A percentile compares a stretch with the other conserved stretches of the same genome.
phyloP scores from a whole-genome alignment of 2,888 invertebrate genomes.

The Pterostichus madidus region DNA sequence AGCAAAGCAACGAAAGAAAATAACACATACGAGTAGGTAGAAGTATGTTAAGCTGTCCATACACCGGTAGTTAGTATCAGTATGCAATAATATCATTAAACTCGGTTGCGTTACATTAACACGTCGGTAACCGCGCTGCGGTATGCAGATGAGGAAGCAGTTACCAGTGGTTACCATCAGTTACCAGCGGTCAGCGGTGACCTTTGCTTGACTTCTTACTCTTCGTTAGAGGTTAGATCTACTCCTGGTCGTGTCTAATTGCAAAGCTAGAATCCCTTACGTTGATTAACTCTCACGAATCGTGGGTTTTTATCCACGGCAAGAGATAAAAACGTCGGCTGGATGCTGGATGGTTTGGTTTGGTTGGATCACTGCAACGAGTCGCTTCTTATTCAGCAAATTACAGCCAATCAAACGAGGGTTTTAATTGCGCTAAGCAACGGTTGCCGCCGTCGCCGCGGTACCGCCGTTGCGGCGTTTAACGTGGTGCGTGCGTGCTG shows the following conservation, averaged over 20 bases:
- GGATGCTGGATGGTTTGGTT: background rate
- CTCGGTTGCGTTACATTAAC: constrained; percentile 22
- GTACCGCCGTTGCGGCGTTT: background rate
- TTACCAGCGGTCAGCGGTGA: constrained; percentile 40
- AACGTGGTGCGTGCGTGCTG: constrained; percentile 56
- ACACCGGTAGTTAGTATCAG: constrained; percentile 14
- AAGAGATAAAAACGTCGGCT: constrained; percentile 2
- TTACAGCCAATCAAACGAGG: constrained; percentile 64
- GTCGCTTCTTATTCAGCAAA: constrained; percentile 64
- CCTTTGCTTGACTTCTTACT: constrained; percentile 20
- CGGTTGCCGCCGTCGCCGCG: constrained; percentile 26
- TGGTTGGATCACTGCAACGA: constrained; percentile 21
- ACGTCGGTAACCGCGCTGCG: constrained; percentile 9
- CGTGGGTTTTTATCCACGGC: constrained; percentile 9
- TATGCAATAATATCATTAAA: constrained; percentile 22
- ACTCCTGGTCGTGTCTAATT: constrained; percentile 32
- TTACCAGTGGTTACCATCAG: constrained; percentile 28
- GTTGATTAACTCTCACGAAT: constrained; percentile 59
- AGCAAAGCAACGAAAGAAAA: no score
- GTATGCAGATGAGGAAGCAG: constrained; percentile 62
- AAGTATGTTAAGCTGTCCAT: background rate
- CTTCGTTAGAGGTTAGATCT: constrained; percentile 15
- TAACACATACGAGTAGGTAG: background rate
- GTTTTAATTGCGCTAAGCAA: constrained; percentile 57
- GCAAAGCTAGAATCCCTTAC: constrained; percentile 56